A percentile compares a stretch with the other conserved stretches of the same genome.
Evolutionary conservation across 1,140 invertebrate species (phyloP).

Genomic region (Magallana ariakensis): DNA sequence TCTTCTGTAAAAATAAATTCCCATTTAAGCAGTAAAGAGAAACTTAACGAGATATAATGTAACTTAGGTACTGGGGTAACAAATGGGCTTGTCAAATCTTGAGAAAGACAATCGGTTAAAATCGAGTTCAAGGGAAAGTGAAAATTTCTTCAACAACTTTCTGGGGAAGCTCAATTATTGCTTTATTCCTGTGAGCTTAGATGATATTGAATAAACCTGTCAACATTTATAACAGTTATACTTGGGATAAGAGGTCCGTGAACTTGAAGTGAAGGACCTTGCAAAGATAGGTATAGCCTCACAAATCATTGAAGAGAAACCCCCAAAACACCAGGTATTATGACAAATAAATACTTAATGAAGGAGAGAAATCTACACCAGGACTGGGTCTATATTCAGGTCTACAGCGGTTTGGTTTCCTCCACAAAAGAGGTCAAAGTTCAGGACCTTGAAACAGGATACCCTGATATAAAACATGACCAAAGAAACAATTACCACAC

Average conservation of each 20-base stretch:
- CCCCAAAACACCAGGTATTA: not conserved
- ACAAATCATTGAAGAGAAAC: not conserved
- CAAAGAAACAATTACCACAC: too few species aligned
- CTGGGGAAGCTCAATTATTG: not conserved
- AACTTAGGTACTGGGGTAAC: not conserved
- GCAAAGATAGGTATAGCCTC: not conserved
- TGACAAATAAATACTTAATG: not conserved
- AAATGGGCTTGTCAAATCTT: not conserved
- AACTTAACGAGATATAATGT: not conserved
- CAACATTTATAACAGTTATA: conserved; percentile 15
- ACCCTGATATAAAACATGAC: too few species aligned
- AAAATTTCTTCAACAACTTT: not conserved
- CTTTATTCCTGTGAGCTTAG: not conserved
- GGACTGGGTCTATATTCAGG: not conserved
- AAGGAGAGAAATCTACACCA: not conserved
- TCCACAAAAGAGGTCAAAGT: not conserved
- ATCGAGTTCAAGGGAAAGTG: not conserved
- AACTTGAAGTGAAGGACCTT: not conserved
- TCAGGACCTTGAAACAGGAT: not conserved
- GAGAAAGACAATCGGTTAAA: not conserved
- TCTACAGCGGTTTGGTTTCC: not conserved
- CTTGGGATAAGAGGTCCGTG: not conserved
- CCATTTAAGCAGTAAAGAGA: not conserved
- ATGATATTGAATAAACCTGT: conserved; percentile 18
- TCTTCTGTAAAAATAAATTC: not conserved